Evolutionary conservation across 2,113 vertebrate species (phyloP).

Genomic region (Pangasianodon hypophthalmus): DNA sequence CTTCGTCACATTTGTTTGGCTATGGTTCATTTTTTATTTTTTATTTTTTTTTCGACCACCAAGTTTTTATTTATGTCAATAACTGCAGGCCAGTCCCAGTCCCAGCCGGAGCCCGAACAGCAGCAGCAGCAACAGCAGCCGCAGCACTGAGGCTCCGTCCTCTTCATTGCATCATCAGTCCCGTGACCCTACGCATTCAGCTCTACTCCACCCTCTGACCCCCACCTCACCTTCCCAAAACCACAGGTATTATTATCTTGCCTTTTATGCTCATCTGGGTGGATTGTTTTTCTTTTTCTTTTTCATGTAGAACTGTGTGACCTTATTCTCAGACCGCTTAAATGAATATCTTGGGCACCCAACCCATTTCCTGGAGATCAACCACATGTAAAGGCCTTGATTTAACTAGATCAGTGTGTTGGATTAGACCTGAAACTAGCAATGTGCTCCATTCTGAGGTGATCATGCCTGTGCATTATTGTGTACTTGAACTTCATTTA

Average conservation of each 20-base stretch:
- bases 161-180: slow-evolving; percentile 71
- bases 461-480: not conserved
- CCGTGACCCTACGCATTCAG: slow-evolving; percentile 72
- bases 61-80: slow-evolving; percentile 99
- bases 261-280: not conserved
- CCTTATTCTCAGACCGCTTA: not conserved
- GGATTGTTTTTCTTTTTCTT: not conserved
- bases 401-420: not conserved
- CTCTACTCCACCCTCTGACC: slow-evolving; percentile 70
- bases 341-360: not conserved
- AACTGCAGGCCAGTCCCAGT: slow-evolving; percentile 89
- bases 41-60: slow-evolving; percentile 85
- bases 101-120: slow-evolving; percentile 39
- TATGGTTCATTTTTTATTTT: slow-evolving; percentile 62
- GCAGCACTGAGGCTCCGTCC: slow-evolving; percentile 77
- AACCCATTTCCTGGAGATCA: too few species aligned
- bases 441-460: not conserved
- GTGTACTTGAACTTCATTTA: not conserved
- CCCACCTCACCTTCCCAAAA: slow-evolving; percentile 59
- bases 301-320: not conserved
- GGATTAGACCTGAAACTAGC: not conserved
- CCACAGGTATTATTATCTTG: slow-evolving; percentile 68
- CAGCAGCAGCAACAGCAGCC: slow-evolving; percentile 35
- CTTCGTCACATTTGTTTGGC: slow-evolving; percentile 81
- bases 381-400: not conserved